Conservation (phyloP, 2,888 invertebrate species). For the Tetranychus piercei region DNA sequence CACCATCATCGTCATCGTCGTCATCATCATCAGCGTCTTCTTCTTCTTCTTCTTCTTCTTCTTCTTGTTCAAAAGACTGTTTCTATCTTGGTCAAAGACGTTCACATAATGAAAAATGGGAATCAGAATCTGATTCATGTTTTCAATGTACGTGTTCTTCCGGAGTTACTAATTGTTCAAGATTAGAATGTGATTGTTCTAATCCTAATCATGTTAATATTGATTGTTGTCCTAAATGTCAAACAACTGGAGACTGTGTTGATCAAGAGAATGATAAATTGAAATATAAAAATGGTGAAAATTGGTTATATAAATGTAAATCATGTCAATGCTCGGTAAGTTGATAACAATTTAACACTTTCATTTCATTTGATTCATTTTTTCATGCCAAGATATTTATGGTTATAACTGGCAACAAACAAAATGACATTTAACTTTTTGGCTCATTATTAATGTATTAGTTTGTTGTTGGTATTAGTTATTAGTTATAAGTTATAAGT, state of each 20-base stretch:
- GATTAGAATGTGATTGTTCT: slow-evolving; percentile 50
- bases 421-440: too few species aligned
- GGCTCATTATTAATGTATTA: too few species aligned
- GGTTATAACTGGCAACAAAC: too few species aligned
- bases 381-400: too few species aligned
- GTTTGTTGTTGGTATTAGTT: too few species aligned
- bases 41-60: slow-evolving; percentile 9
- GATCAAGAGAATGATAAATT: slow-evolving; percentile 61
- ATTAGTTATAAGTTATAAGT: too few species aligned
- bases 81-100: slow-evolving; percentile 42
- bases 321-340: slow-evolving; percentile 71
- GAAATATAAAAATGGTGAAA: slow-evolving; percentile 57
- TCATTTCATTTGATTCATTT: background rate
- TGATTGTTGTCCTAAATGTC: slow-evolving; percentile 63
- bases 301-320: slow-evolving; percentile 78
- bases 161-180: slow-evolving; percentile 43
- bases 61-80: background rate
- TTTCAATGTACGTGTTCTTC: slow-evolving; percentile 30
- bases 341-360: slow-evolving; percentile 23
- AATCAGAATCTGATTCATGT: slow-evolving; percentile 29
- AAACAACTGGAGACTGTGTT: slow-evolving; percentile 47
- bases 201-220: slow-evolving; percentile 31
- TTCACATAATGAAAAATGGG: slow-evolving; percentile 30
- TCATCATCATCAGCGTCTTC: slow-evolving; percentile 8
- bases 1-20: slow-evolving; percentile 14